Conservation (phyloP, 2,888 invertebrate species). For the Drosophila setosimentum region DNA sequence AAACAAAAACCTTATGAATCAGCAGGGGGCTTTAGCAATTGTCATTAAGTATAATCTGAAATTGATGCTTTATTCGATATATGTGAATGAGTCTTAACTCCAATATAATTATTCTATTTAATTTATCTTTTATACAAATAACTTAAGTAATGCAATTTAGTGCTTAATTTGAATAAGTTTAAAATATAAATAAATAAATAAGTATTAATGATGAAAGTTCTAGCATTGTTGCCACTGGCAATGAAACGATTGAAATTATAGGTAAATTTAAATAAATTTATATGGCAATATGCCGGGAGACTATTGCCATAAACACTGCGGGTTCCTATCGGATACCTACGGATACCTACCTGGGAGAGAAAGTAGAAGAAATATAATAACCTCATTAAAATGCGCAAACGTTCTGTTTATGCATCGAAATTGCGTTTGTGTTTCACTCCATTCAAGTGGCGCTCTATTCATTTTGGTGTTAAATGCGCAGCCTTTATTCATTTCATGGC, state of each 20-base stretch:
- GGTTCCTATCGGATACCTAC: not conserved
- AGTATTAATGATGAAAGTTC: not conserved
- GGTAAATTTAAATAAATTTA: not conserved
- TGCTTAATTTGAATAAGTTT: not conserved
- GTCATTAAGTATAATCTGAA: not conserved
- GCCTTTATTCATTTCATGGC: conserved; percentile 72
- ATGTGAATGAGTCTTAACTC: not conserved
- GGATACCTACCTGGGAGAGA: not conserved
- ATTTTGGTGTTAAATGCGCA: conserved; percentile 59
- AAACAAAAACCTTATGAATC: not conserved
- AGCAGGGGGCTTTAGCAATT: not conserved
- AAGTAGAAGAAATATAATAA: conserved; percentile 21
- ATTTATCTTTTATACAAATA: not conserved
- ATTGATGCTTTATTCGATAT: not conserved
- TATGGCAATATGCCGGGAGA: not conserved
- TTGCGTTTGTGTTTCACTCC: conserved; percentile 45
- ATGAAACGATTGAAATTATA: not conserved
- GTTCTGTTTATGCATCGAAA: conserved; percentile 76
- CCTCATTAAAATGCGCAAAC: conserved; percentile 77
- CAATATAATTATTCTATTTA: not conserved
- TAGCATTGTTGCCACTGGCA: not conserved
- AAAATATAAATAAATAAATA: not conserved
- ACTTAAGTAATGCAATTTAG: not conserved
- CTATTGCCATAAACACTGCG: conserved; percentile 1
- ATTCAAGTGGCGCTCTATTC: conserved; percentile 49